Base-by-base conservation (phyloP, 1,140 invertebrate species). In the Tetramorium alpestre region DNA sequence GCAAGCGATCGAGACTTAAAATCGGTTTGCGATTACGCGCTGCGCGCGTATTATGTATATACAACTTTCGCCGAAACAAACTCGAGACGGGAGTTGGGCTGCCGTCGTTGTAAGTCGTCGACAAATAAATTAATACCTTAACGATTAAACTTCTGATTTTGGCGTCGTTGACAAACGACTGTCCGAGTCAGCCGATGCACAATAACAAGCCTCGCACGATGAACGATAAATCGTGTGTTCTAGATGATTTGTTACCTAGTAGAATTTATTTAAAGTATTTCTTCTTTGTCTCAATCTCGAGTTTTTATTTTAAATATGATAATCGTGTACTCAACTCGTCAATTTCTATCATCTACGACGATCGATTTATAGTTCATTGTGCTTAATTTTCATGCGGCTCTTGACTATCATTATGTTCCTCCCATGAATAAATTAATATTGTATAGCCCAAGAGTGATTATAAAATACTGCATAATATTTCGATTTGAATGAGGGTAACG, bases 101-200 rank as follows among this genome's bases (percentile, higher is more conserved):
- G 11, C 38, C 38, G 33, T 28, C 33, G 22, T 33, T 3, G 3
- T 4, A 64, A 73, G 49, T 85, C 51, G 28, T 85, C 51, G 78
- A 86, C 73, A 87, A 90, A 92, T 91, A 91, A 93, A 91, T 91
- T 92, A 91, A 91, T 90, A 87, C 77, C 65, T 91, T 90, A 92
- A 82, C 8, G 18, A 69, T 86, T 67, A 64, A 54, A 80, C 13
- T 58, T 22, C n/a, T n/a, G 13, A 64, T 60, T 33, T 84, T 73
- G 25, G 5, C n/a, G n/a, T 41, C 51, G 18, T 51, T 3, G 47
- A 3, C 25, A 44, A 41, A 47, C 41, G 25, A 1, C 44, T 47
- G 41, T 25, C n/a, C 11, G 4, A 41, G 25, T 62, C 41, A 60
- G 25, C n/a, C 16, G 54, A 25, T 25, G 13, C 41, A 25, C 7